Percentiles rank a stretch among this genome's conserved stretches.
Conservation (phyloP, 2,888 invertebrate species). For the Herminia tarsipennalis region DNA sequence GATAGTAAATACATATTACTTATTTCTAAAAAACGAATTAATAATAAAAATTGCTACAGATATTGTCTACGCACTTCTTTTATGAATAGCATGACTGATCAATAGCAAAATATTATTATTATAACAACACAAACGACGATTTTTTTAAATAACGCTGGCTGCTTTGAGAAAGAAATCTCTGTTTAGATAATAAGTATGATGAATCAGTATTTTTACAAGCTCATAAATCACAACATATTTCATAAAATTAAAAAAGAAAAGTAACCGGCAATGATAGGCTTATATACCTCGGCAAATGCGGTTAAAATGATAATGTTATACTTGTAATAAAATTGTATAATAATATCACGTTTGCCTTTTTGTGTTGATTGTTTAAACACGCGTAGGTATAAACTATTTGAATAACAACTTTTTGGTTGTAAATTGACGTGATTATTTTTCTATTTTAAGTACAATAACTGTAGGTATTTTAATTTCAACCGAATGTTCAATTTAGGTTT, state of each 20-base stretch:
- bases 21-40: no score
- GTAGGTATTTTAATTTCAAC: constrained; percentile 58
- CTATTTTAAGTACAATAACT: constrained; percentile 63
- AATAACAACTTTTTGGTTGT: constrained; percentile 29
- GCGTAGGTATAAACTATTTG: constrained; percentile 24
- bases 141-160: neutral
- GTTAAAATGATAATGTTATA: no score
- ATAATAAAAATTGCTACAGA: no score
- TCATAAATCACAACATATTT: constrained; percentile 28
- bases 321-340: constrained; percentile 16
- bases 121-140: no score
- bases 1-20: no score
- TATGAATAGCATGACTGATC: no score
- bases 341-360: constrained; percentile 27
- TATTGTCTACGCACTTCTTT: no score
- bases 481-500: constrained; percentile 63
- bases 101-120: no score
- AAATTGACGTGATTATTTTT: constrained; percentile 48
- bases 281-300: constrained; percentile 13
- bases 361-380: constrained; percentile 27
- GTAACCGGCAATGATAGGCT: constrained; percentile 8
- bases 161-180: neutral
- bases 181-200: constrained; percentile 27
- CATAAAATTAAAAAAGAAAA: constrained; percentile 17
- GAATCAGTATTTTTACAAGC: constrained; percentile 45